Base-by-base conservation (phyloP, 2,888 invertebrate genomes). In the Micoletzkya japonica region DNA sequence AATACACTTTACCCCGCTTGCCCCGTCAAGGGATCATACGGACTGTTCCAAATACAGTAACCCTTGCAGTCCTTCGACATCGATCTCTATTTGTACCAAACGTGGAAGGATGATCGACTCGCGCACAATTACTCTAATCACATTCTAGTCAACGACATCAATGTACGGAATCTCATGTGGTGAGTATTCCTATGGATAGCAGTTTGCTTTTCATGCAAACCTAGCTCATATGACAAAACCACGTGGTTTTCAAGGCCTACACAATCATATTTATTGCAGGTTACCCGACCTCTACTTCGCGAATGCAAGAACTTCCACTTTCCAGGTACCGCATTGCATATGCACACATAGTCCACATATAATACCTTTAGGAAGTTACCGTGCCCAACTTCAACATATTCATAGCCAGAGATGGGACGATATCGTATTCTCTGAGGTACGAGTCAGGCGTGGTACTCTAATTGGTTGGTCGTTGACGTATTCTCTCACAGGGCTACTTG, bases 341-440 rank as follows among this genome's bases (percentile, higher is more conserved):
- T 50, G 14, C 26, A 28, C 50, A 57, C 32, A 24, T 37, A 24
- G 37, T 32, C 49, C 44, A 26, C n/a, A n/a, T n/a, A n/a, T 44
- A 4, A 20, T 49, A 30, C 17, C 26, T 32, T 32, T 24, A 60
- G 49, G 56, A 50, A 39, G 81, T 82, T 20, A 81, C 81, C 0
- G 77, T 81, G 20, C 82, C 84, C 6, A 84, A 84, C 70, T 84
- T 84, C 72, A 81, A 76, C 49, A 56, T 84, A 49, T 84, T 84
- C 73, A 77, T 82, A 3, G 77, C 76, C 10, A 75, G 76, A n/a
- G 80, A 82, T 70, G 81, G 81, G 14, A 78, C 77, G 10, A 71
- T 82, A n/a, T 81, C 81, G 6, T 82, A 82, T 56, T 82, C 82
- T 0, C 73, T 73, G 39, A 66, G 82, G 64, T 79, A 75, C 32